Percentiles rank a stretch among this genome's conserved stretches.
These are phyloP conservation scores for Argyra leucocephala DNA, from an alignment of 2,888 invertebrate species.

Conservation along the genomic window DNA sequence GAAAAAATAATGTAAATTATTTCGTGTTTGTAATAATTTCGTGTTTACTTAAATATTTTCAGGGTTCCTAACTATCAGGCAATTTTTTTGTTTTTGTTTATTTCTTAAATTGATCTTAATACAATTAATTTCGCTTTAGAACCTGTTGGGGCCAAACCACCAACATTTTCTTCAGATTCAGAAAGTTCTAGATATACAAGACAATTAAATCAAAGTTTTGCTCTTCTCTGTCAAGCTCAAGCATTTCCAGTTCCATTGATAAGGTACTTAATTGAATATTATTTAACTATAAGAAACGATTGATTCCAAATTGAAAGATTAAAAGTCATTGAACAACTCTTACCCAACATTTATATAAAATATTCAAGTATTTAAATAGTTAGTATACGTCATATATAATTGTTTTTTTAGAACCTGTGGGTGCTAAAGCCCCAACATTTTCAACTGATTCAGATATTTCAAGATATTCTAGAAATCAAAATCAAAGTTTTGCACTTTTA, in stretches of 20 bases:
- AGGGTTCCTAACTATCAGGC: no score
- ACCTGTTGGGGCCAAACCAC: slow-evolving; percentile 51
- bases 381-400: no score
- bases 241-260: slow-evolving; percentile 55
- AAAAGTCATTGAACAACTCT: not conserved
- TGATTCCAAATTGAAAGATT: not conserved
- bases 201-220: slow-evolving; percentile 44
- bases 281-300: no score
- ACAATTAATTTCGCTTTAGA: slow-evolving; percentile 38
- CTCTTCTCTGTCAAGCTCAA: slow-evolving; percentile 56
- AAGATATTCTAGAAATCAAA: slow-evolving; percentile 39
- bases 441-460: slow-evolving; percentile 47
- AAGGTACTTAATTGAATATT: no score
- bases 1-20: no score
- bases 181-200: slow-evolving; percentile 22
- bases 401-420: slow-evolving; percentile 44
- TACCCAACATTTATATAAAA: no score
- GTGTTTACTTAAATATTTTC: no score
- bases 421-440: slow-evolving; percentile 47
- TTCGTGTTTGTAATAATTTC: no score
- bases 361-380: no score
- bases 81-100: not conserved
- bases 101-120: not conserved
- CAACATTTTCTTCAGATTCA: slow-evolving; percentile 48
- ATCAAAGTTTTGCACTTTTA: slow-evolving; percentile 46